Evolutionary conservation across 2,888 invertebrate genomes (phyloP), one percentile per base, ranked within the genome.

Genomic region (Tipula helvola): DNA sequence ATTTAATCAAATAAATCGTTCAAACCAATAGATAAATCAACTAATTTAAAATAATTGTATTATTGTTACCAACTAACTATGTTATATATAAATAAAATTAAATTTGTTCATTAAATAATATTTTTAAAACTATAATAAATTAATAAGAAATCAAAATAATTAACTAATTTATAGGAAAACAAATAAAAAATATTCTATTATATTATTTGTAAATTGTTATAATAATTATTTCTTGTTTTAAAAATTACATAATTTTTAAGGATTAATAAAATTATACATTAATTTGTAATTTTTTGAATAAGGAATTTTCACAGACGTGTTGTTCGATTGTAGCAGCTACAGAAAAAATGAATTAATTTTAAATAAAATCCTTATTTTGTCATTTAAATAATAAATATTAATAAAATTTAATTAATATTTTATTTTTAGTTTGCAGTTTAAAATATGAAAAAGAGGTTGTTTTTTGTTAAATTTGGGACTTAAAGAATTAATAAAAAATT

Each of bases 201-300:
- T 28, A n/a, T 71, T 71, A 28, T 8, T 71, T 71, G 28, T 71
- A n/a, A n/a, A 71, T 71, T 8, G 2, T 71, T 71, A 71, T 71
- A 52, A 52, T 52, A 7, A 52, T 7, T 52, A 7, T 52, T 16
- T 71, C 12, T 28, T 28, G 71, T 57, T 18, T 18, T 57, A 57
- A 71, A 28, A 71, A 71, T 12, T 71, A 71, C 71, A 28, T 71
- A 71, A 13, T 8, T 18, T 71, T 71, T n/a, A 28, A 71, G 28
- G 28, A 28, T 71, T 28, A 71, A 71, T 71, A 71, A 28, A 71
- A 71, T 71, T 28, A 71, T 71, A 71, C 71, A 84, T 12, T 90
- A 90, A 90, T 90, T n/a, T 71, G 36, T 86, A 41, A 16, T 41
- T 57, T 86, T 86, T 86, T 86, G 12, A 36, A 44, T 16, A 18